Percentiles rank a stretch among this genome's conserved stretches.
Evolutionary conservation across 2,888 invertebrate species (phyloP).

Genomic region (Andrena camellia): DNA sequence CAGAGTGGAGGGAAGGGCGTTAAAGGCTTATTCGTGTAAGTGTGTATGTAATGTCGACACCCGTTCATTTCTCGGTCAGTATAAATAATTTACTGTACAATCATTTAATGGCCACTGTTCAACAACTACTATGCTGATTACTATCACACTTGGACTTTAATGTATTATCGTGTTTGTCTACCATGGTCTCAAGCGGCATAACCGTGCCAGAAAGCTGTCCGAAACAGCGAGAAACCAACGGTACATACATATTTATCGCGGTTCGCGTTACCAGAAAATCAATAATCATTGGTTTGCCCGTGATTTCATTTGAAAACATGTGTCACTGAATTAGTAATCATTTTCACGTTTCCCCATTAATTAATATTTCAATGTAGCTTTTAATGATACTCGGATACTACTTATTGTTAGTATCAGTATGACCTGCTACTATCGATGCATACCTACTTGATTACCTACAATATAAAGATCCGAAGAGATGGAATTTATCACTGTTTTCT

Average conservation of each 20-base stretch:
- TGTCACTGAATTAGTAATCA: conserved; percentile 52
- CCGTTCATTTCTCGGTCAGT: conserved; percentile 6
- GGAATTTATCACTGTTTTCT: too few species aligned
- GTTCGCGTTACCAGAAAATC: conserved; percentile 36
- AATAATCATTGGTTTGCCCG: conserved; percentile 49
- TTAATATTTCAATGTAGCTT: not conserved
- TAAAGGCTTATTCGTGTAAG: conserved; percentile 12
- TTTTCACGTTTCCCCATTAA: not conserved
- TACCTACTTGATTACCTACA: too few species aligned
- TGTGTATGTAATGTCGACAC: conserved; percentile 12
- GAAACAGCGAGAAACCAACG: conserved; percentile 51
- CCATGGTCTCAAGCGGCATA: conserved; percentile 6
- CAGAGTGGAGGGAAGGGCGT: conserved; percentile 6
- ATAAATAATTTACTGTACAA: conserved; percentile 37
- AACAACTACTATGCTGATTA: conserved; percentile 5
- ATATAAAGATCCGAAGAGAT: too few species aligned
- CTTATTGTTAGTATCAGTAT: too few species aligned
- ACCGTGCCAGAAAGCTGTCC: conserved; percentile 49
- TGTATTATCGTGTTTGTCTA: not conserved
- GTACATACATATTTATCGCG: conserved; percentile 34
- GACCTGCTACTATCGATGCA: too few species aligned
- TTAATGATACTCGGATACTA: not conserved
- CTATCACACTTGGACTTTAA: not conserved
- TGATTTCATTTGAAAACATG: conserved; percentile 64
- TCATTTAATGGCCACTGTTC: conserved; percentile 18